phyloP scores from a whole-genome alignment of 2,797 vertebrate genomes.

The Rhinella marina region DNA sequence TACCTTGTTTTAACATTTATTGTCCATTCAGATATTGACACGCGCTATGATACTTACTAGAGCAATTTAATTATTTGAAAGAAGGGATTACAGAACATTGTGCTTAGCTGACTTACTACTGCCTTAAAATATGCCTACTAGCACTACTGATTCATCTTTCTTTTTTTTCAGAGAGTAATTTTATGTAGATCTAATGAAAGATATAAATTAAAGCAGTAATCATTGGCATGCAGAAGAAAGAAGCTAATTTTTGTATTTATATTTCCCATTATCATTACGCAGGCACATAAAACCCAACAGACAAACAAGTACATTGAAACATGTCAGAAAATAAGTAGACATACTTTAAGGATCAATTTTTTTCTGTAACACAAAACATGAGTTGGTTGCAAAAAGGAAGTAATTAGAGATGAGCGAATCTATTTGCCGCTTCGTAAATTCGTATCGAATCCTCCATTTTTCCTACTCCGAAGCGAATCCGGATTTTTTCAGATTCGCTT shows the following conservation, averaged over 20 bases:
- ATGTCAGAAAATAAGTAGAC: constrained; percentile 23
- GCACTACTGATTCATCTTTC: constrained; percentile 26
- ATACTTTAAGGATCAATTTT: constrained; percentile 41
- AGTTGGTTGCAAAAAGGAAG: constrained; percentile 6
- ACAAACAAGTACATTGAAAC: constrained; percentile 43
- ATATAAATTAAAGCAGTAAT: constrained; percentile 53
- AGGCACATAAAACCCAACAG: constrained; percentile 17
- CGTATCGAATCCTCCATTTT: no score
- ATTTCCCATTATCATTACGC: constrained; percentile 32
- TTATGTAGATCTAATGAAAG: constrained; percentile 49
- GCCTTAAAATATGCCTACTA: background rate
- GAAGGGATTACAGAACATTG: constrained; percentile 65
- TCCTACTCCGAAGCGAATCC: no score
- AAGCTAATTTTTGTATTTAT: constrained; percentile 54
- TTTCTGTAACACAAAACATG: constrained; percentile 26
- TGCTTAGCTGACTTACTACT: constrained; percentile 22
- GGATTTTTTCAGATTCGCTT: no score
- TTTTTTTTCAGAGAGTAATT: constrained; percentile 49
- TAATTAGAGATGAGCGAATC: background rate
- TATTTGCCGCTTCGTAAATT: no score
- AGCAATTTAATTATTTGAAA: constrained; percentile 71
- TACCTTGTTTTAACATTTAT: constrained; percentile 79
- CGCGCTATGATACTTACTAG: constrained; percentile 63
- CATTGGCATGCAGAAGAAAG: constrained; percentile 45
- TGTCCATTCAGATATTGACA: constrained; percentile 80